A percentile compares a stretch with the other conserved stretches of the same genome.
Evolutionary conservation across 2,113 vertebrate species (phyloP).

Genomic region (Engystomops pustulosus): DNA sequence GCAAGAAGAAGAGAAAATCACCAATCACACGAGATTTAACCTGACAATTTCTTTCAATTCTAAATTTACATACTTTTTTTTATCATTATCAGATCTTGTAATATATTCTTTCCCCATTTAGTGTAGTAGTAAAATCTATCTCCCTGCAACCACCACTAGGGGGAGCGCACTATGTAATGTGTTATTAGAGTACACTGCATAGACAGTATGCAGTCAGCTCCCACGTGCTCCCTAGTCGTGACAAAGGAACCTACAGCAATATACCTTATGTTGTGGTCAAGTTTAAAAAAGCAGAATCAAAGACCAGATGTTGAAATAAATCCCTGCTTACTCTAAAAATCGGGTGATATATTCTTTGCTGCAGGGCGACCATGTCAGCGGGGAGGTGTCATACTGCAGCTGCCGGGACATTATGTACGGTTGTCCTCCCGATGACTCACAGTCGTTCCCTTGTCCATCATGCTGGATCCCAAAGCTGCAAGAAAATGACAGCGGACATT

Average conservation of each 20-base stretch:
- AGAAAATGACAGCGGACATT: conserved; percentile 48
- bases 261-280: too few relatives aligned
- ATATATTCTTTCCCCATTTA: too few relatives aligned
- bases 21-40: too few relatives aligned
- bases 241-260: too few relatives aligned
- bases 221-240: background rate
- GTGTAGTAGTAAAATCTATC: too few relatives aligned
- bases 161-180: too few relatives aligned
- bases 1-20: conserved; percentile 44
- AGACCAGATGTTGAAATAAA: too few relatives aligned
- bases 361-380: conserved; percentile 94
- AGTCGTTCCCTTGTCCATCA: conserved; percentile 96
- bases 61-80: too few relatives aligned
- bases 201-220: background rate
- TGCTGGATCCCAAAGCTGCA: conserved; percentile 95
- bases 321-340: conserved; percentile 93
- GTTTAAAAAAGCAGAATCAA: too few relatives aligned
- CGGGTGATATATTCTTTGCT: conserved; percentile 98
- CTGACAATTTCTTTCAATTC: too few relatives aligned
- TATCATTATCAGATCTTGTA: too few relatives aligned
- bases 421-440: conserved; percentile 82
- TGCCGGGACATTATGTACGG: conserved; percentile 96
- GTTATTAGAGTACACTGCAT: background rate
- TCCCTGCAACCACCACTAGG: background rate
- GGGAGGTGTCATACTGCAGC: conserved; percentile 91